Evolutionary conservation across 2,113 vertebrate genomes (phyloP).

Genomic region (Asarcornis scutulata): DNA sequence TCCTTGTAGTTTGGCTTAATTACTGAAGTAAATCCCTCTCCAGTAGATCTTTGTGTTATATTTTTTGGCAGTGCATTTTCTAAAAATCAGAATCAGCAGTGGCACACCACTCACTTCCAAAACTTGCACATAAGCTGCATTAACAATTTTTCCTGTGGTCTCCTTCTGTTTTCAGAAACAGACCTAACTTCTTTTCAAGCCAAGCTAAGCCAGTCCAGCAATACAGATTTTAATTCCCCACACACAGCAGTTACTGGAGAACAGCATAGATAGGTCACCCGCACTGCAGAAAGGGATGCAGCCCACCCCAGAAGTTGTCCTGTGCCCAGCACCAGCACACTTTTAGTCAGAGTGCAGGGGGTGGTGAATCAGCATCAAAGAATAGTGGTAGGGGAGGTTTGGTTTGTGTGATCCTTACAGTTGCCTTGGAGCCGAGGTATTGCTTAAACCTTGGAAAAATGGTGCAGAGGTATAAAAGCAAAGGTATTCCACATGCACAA

Average conservation of each 20-base stretch:
- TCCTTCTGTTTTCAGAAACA: background rate
- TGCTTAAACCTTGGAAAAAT: background rate
- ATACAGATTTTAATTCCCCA: background rate
- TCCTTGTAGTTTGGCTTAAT: background rate
- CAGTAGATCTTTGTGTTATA: background rate
- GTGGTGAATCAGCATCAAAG: background rate
- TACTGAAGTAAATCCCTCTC: background rate
- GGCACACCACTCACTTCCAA: background rate
- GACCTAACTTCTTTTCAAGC: background rate
- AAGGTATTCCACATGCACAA: background rate
- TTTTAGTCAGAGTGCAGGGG: rapidly evolving
- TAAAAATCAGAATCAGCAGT: background rate
- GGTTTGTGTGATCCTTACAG: background rate
- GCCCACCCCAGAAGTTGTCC: background rate
- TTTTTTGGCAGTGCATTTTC: background rate
- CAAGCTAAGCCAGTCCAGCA: background rate
- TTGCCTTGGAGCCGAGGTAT: background rate
- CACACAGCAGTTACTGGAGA: rapidly evolving
- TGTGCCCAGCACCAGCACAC: background rate
- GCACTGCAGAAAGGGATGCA: background rate
- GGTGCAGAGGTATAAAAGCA: background rate
- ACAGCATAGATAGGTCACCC: background rate
- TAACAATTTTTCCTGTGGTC: background rate
- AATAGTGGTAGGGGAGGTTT: background rate
- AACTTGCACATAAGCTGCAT: rapidly evolving